Percentiles rank a stretch among this genome's conserved stretches.
These are phyloP conservation scores for Neoarius graeffei DNA, from an alignment of 2,113 vertebrate species.

Conservation along the genomic window DNA sequence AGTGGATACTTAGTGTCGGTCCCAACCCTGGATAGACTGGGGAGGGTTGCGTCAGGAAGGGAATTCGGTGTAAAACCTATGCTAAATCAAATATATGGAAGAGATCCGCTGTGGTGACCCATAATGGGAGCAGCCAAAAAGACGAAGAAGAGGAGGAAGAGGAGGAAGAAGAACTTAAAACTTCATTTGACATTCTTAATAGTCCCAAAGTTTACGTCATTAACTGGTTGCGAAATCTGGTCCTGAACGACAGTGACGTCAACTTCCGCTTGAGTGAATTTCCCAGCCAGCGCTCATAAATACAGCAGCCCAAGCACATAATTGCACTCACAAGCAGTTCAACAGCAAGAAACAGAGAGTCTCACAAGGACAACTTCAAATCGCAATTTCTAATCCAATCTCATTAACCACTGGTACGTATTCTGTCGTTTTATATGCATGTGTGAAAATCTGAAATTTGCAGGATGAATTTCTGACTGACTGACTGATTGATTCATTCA, in stretches of 20 bases:
- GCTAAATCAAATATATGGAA: too few species aligned
- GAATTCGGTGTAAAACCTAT: too few species aligned
- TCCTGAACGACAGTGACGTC: not conserved
- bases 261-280: not conserved
- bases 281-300: not conserved
- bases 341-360: not conserved
- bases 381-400: too few species aligned
- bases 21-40: too few species aligned
- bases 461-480: not conserved
- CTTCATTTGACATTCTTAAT: not conserved
- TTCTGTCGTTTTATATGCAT: not conserved
- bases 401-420: conserved; percentile 12
- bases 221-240: not conserved
- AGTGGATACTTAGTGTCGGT: too few species aligned
- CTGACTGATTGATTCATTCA: not conserved
- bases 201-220: not conserved
- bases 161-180: not conserved
- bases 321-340: not conserved
- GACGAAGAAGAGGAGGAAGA: too few species aligned
- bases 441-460: not conserved
- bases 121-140: too few species aligned
- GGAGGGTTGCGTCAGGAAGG: too few species aligned
- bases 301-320: not conserved
- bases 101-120: too few species aligned
- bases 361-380: not conserved